Evolutionary conservation across 2,113 vertebrate species (phyloP), one percentile per base, ranked within the genome.

Genomic region (Dicentrarchus labrax): DNA sequence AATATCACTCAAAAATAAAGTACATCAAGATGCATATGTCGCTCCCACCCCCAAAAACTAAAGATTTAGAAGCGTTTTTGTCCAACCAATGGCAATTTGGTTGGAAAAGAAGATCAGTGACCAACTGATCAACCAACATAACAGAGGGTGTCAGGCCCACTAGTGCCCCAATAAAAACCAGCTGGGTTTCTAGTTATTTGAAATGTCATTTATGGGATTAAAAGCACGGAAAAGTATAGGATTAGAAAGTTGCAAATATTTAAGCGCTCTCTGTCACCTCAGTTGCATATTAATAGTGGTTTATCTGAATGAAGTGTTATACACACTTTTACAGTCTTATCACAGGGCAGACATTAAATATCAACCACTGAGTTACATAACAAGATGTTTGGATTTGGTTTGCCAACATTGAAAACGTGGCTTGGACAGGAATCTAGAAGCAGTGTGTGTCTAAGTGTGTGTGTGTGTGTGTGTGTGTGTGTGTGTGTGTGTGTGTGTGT

Each of bases 351-450:
- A 24, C 5, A n/a, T 73, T 43, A 75, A 60, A 69, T 65, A 48
- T 65, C 8, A 61, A 9, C 39, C 51, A 45, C 51, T 41, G 4
- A 77, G 15, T 0, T 13, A 61, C 15, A 47, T 47, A 59, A 60
- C 24, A 62, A 76, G 66, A 76, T 54, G 66, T 70, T 30, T 66
- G 21, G 51, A 78, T 82, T 78, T 54, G 61, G 41, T 53, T 70
- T 80, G 12, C 43, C 5, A 30, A 59, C 66, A 78, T 36, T 65
- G 17, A 43, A 68, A 82, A 66, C 24, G 3, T 38, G 66, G 36
- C n/a, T 75, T 8, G 0, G 43, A 64, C 9, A 2, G 17, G 38
- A 43, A 74, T 75, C 41, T 60, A 15, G 51, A 6, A 78, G 53
- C 38, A 39, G 12, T 43, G 43, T 39, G 69, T 47, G 4, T 68